Base-by-base conservation (phyloP, 2,797 vertebrate species). In the Spizella passerina region DNA sequence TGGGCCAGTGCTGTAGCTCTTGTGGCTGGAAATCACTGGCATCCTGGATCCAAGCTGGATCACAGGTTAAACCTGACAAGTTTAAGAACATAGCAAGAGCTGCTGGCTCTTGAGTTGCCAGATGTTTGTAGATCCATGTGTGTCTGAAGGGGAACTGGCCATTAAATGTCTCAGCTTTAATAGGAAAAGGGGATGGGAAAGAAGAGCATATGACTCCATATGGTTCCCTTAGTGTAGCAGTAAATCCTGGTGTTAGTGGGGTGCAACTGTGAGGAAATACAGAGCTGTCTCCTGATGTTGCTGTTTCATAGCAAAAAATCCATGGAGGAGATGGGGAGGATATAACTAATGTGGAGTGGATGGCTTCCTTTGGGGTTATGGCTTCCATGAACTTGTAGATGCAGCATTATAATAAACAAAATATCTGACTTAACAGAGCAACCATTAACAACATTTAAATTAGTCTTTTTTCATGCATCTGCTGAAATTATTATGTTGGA, bases 231-330 rank as follows among this genome's bases (percentile, higher is more conserved):
- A 32, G 10, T 29, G 41, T 69, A 23, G 84, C 56, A 52, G 56
- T 77, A 72, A 84, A 41, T 84, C 90, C 91, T 95, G 16, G 38
- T 87, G 50, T 76, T 75, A 69, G 82, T 92, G 93, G 96, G 82
- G 69, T 55, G 59, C 66, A 46, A 90, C 77, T 52, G 53, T 64
- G 79, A 94, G 71, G 82, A 91, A 89, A 21, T 43, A 38, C 92
- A 86, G 93, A 90, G 56, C 72, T 83, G 82, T 73, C 61, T 94
- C 77, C 41, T 20, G 24, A 81, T 89, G 82, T 89, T 96, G 84
- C 72, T 49, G 41, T 84, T 94, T 36, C 47, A 19, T 23, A 79
- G 83, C 39, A 55, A 66, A 89, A 69, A 70, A 41, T 4, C 61
- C 23, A 3, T 41, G 82, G 84, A 57, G 0, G 26, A 75, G 79